Conservation (phyloP, 2,797 vertebrate genomes). For the Gymnodraco acuticeps region DNA sequence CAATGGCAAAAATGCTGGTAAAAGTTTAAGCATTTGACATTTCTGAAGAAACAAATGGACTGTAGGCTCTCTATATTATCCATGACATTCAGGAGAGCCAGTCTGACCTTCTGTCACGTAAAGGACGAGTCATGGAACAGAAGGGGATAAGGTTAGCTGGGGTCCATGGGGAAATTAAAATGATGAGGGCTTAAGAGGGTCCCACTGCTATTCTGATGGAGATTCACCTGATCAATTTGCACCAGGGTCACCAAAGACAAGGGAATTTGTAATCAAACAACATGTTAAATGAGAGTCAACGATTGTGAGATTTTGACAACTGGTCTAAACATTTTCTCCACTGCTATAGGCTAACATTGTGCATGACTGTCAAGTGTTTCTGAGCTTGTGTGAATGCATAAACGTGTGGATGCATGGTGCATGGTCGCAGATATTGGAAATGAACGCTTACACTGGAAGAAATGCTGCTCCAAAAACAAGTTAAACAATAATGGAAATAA, state of each 20-base stretch:
- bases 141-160: background rate
- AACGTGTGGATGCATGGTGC: too few relatives aligned
- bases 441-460: too few relatives aligned
- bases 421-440: too few relatives aligned
- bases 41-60: background rate
- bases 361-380: too few relatives aligned
- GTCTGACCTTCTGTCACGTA: background rate
- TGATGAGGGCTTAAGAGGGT: background rate
- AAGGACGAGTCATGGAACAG: background rate
- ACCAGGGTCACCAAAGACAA: background rate
- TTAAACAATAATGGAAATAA: too few relatives aligned
- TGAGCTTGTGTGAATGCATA: too few relatives aligned
- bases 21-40: background rate
- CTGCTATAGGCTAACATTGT: too few relatives aligned
- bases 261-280: background rate
- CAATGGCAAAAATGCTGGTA: too few relatives aligned
- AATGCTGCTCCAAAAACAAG: too few relatives aligned
- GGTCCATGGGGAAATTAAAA: conserved; percentile 20
- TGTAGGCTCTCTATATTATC: background rate
- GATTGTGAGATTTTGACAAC: background rate
- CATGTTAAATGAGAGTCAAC: background rate
- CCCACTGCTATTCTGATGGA: background rate
- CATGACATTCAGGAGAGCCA: background rate
- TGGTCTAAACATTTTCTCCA: background rate
- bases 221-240: background rate